These are phyloP conservation scores for Nothocercus nigrocapillus DNA, from an alignment of 2,113 vertebrate genomes.

Conservation along the genomic window DNA sequence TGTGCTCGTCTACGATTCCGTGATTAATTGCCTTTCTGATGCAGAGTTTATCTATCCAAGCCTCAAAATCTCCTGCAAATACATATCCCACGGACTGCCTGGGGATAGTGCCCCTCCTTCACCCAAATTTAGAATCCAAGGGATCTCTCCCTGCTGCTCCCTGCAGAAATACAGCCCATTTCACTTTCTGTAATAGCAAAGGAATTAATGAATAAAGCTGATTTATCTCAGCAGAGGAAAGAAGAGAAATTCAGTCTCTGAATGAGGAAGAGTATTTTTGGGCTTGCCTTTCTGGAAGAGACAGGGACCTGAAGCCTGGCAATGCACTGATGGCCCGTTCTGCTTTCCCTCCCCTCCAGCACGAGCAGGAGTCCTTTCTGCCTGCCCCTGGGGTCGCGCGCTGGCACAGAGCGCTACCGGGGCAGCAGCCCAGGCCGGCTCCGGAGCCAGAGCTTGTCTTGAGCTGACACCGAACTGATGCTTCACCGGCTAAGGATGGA, in stretches of 20 bases:
- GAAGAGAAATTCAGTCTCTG: neutral
- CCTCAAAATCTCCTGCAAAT: constrained; percentile 42
- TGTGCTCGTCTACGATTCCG: neutral
- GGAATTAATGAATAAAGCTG: constrained; percentile 29
- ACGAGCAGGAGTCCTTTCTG: neutral
- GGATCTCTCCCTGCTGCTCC: neutral
- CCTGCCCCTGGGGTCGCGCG: neutral
- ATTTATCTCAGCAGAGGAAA: neutral
- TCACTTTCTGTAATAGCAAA: neutral
- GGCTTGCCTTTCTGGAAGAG: neutral
- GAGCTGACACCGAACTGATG: neutral
- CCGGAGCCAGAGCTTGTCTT: neutral
- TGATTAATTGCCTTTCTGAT: constrained; percentile 67
- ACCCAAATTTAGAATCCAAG: constrained; percentile 2
- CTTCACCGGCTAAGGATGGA: neutral
- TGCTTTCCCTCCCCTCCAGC: neutral
- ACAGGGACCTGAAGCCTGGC: neutral
- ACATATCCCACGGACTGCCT: neutral
- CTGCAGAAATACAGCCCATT: neutral
- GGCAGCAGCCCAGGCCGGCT: rapidly evolving
- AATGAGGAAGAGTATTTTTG: neutral
- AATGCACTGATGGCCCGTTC: neutral
- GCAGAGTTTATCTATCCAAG: constrained; percentile 43
- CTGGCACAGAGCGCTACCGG: neutral
- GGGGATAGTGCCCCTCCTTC: neutral